Percentiles rank a stretch among this genome's conserved stretches.
Conservation (phyloP, 2,113 vertebrate genomes). For the Dunckerocampus dactyliophorus region DNA sequence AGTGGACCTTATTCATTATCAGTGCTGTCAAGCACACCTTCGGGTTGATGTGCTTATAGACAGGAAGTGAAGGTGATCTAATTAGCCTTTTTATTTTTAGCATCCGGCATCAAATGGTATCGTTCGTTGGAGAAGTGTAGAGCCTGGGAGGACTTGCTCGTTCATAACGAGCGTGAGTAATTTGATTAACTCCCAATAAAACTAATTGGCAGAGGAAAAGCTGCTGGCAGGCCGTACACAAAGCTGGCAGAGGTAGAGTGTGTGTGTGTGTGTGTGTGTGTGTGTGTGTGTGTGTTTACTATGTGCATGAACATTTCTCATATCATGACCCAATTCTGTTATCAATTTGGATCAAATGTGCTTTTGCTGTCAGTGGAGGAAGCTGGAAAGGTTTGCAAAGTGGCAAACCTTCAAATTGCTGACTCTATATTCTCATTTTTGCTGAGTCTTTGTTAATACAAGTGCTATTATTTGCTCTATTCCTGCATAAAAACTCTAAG, state of each 20-base stretch:
- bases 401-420: constrained; percentile 47
- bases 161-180: constrained; percentile 61
- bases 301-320: constrained; percentile 58
- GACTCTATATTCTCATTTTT: constrained; percentile 26
- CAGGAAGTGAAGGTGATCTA: background rate
- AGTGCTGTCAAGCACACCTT: background rate
- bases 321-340: constrained; percentile 66
- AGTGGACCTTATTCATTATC: background rate
- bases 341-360: constrained; percentile 61
- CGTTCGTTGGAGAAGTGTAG: background rate
- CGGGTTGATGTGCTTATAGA: background rate
- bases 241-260: constrained; percentile 34
- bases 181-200: constrained; percentile 56
- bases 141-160: constrained; percentile 5
- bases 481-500: too few relatives aligned
- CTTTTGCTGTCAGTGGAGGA: constrained; percentile 41
- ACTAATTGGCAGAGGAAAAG: constrained; percentile 47
- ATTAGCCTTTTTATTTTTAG: background rate
- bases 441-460: constrained; percentile 32
- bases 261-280: background rate
- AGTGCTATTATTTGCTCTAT: too few relatives aligned
- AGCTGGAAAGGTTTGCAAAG: constrained; percentile 35
- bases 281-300: background rate
- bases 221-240: constrained; percentile 44
- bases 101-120: too few relatives aligned